Percentiles rank a stretch among this genome's conserved stretches.
Conservation (phyloP, 2,888 invertebrate species). For the Aelia acuminata region DNA sequence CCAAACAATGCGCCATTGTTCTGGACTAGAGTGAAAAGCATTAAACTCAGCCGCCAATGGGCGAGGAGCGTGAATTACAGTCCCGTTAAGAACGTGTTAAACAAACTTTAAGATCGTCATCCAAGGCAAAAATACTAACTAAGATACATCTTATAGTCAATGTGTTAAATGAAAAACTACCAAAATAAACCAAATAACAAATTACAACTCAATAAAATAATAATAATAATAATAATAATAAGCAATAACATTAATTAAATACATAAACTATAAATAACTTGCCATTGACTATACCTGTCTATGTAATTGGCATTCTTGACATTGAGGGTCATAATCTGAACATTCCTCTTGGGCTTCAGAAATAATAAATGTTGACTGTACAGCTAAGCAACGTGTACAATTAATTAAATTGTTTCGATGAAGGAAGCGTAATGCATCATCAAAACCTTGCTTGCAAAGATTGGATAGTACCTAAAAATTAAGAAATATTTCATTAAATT, state of each 20-base stretch:
- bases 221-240: neutral
- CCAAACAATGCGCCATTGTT: too few species aligned
- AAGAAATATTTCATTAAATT: slow-evolving; percentile 1
- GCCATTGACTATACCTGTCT: slow-evolving; percentile 76
- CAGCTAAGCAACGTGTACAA: slow-evolving; percentile 92
- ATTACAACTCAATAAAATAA: neutral
- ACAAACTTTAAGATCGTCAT: too few species aligned
- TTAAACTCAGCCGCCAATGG: too few species aligned
- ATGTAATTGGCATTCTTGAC: slow-evolving; percentile 88
- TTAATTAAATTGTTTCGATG: slow-evolving; percentile 92
- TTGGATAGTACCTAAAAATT: slow-evolving; percentile 77
- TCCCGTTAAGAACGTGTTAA: too few species aligned
- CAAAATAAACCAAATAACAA: neutral
- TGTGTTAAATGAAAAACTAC: too few species aligned
- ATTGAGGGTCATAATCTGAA: slow-evolving; percentile 86
- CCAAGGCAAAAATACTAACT: too few species aligned
- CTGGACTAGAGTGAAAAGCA: too few species aligned
- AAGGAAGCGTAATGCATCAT: slow-evolving; percentile 88
- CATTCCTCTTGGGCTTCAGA: slow-evolving; percentile 78
- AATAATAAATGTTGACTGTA: slow-evolving; percentile 86
- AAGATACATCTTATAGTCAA: too few species aligned
- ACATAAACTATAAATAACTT: neutral
- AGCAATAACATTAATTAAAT: neutral
- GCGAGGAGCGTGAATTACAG: too few species aligned
- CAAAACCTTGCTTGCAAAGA: slow-evolving; percentile 98